Evolutionary conservation across 2,888 invertebrate species (phyloP), one percentile per base, ranked within the genome.

Genomic region (Rotaria macrura): DNA sequence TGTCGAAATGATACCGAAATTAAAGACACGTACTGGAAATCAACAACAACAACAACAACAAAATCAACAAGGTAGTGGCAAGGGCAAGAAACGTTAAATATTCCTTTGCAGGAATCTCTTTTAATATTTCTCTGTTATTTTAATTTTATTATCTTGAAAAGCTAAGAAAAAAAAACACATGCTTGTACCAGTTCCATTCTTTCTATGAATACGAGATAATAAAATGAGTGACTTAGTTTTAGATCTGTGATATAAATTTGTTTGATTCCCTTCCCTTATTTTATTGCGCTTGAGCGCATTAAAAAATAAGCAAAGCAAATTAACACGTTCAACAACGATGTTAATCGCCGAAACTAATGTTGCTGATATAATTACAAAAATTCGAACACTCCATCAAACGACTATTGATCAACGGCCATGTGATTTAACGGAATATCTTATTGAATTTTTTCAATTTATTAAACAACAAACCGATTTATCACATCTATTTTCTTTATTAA

Each of bases 1-100:
- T 87, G 94, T 94, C 34, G 93, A 94, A 88, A 95, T 93, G 90
- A 97, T 97, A 90, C 96, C 96, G 0, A 96, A 96, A 90, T 91
- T 97, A 87, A 97, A 97, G 90, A 93, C 94, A 23, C 92, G 96
- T 25, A 57, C 54, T 40, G 43, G 57, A 38, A 84, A 79, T 47
- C 57, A 84, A 72, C 47, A 74, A 20, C 86, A 86, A 74, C 86
- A 86, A 74, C 83, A 84, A 34, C 38, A 43, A 40, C 74, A 74
- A 74, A 43, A 25, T 40, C 74, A 74, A 43, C 74, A 38, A 40
- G 23, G 74, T 25, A 43, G 74, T 2, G 65, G 65, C 65, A 65
- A 65, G 29, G 34, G 34, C 38, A 74, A 74, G 14, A 74, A 74
- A 43, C 74, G 74, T 43, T 74, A 74, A 9, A 40, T 17, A 74